Conservation (phyloP, 1,140 invertebrate genomes). For the Pseudoatta argentina region DNA sequence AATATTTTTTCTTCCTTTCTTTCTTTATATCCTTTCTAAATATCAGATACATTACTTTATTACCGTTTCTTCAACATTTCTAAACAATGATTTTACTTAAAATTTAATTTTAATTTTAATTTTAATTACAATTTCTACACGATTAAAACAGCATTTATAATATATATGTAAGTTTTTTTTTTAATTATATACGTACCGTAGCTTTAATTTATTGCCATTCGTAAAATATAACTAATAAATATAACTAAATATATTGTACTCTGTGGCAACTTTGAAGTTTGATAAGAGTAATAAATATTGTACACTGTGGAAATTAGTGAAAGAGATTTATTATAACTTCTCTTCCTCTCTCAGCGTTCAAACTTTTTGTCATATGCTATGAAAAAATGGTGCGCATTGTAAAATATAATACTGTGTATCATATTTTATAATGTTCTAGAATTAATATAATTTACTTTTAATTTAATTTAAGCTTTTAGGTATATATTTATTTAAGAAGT, state of each 20-base stretch:
- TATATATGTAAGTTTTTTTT: background rate
- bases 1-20: background rate
- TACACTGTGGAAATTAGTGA: background rate
- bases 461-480: background rate
- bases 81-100: background rate
- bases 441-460: background rate
- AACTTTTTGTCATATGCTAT: background rate
- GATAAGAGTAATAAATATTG: constrained; percentile 24
- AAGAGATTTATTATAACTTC: constrained; percentile 8
- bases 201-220: background rate
- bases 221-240: background rate
- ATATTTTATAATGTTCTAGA: background rate
- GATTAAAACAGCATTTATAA: background rate
- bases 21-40: background rate
- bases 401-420: background rate
- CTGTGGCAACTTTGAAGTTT: background rate
- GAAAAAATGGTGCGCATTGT: background rate
- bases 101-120: background rate
- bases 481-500: background rate
- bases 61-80: background rate
- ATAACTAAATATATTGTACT: background rate
- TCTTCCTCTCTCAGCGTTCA: background rate
- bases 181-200: background rate
- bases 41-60: background rate
- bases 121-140: background rate